Conservation (phyloP, 2,888 invertebrate genomes). For the Uloborus plumipes region DNA sequence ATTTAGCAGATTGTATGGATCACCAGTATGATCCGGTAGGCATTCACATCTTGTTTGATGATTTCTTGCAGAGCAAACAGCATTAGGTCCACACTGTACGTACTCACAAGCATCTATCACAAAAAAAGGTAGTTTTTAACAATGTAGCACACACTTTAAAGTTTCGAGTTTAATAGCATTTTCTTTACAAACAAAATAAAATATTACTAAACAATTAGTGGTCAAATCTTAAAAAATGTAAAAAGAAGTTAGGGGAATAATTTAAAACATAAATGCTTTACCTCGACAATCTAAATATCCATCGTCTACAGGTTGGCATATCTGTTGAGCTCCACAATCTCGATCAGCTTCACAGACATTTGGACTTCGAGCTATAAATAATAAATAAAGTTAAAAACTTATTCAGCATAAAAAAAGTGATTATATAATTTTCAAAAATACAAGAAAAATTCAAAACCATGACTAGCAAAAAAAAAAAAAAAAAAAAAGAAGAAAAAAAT, state of each 20-base stretch:
- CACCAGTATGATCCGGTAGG: conserved; percentile 81
- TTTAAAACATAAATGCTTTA: conserved; percentile 9
- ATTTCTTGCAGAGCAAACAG: conserved; percentile 80
- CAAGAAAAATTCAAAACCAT: background rate
- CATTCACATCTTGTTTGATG: conserved; percentile 85
- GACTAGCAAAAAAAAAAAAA: too few species aligned
- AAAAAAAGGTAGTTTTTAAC: too few species aligned
- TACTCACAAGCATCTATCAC: conserved; percentile 65
- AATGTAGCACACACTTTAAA: too few species aligned
- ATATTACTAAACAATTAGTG: too few species aligned
- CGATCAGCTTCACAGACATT: conserved; percentile 67
- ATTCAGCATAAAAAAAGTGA: background rate
- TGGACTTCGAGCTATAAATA: conserved; percentile 57
- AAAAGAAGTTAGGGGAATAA: too few species aligned
- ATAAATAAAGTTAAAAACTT: background rate
- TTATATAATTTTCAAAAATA: background rate
- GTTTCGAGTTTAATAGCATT: background rate
- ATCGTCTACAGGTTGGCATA: conserved; percentile 65
- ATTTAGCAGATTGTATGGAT: conserved; percentile 67
- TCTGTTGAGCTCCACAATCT: conserved; percentile 65
- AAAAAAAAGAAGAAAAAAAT: too few species aligned
- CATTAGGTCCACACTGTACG: conserved; percentile 78
- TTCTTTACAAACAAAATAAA: background rate
- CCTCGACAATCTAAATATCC: conserved; percentile 67
- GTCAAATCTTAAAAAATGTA: too few species aligned